Conservation (phyloP, 2,797 vertebrate genomes). For the Silurus lanzhouensis region DNA sequence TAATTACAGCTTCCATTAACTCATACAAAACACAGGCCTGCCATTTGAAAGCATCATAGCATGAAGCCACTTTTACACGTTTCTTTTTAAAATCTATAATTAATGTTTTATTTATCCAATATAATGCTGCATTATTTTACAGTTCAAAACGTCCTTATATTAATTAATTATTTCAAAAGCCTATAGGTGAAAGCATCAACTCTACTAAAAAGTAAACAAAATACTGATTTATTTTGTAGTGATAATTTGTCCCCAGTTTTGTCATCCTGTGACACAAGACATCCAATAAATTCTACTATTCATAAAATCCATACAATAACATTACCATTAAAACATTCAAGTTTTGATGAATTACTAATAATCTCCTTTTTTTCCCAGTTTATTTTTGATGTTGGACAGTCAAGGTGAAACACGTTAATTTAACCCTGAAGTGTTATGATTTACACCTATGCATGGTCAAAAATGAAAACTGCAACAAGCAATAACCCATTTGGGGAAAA, state of each 20-base stretch:
- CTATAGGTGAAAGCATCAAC: not conserved
- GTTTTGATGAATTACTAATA: not conserved
- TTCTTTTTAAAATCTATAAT: not conserved
- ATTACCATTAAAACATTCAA: not conserved
- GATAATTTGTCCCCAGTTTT: no score
- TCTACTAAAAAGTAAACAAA: not conserved
- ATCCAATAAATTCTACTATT: not conserved
- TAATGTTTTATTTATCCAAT: not conserved
- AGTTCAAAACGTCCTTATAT: not conserved
- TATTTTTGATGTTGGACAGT: not conserved
- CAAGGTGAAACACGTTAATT: not conserved
- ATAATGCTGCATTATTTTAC: not conserved
- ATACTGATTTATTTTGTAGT: no score
- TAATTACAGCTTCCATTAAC: constrained; percentile 10
- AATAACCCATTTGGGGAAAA: not conserved
- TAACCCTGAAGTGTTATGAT: not conserved
- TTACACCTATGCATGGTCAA: not conserved
- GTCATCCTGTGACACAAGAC: no score
- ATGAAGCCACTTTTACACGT: not conserved
- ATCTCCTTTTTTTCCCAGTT: not conserved
- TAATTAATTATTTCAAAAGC: not conserved
- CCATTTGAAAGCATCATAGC: not conserved
- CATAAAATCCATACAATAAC: not conserved
- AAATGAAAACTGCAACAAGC: not conserved
- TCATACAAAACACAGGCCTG: not conserved